Percentiles rank a stretch among this genome's conserved stretches.
These are phyloP conservation scores for Elmis aenea DNA, from an alignment of 2,888 invertebrate genomes.

Conservation along the genomic window DNA sequence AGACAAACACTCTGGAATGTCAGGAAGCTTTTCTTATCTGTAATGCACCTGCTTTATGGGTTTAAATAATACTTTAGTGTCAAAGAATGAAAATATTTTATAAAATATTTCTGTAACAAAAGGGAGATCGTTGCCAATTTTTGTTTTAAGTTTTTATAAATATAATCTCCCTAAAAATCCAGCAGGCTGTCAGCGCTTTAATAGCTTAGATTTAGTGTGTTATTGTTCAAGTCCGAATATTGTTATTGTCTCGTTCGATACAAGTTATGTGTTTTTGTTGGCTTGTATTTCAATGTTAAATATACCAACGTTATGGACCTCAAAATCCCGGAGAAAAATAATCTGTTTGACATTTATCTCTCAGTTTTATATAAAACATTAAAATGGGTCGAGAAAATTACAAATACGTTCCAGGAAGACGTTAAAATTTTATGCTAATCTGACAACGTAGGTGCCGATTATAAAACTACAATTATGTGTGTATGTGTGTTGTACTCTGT, in stretches of 20 bases:
- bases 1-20: no score
- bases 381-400: no score
- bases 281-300: constrained; percentile 21
- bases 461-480: constrained; percentile 14
- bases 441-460: constrained; percentile 11
- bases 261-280: constrained; percentile 26
- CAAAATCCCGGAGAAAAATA: constrained; percentile 20
- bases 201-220: constrained; percentile 21
- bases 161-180: constrained; percentile 13
- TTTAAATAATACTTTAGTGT: constrained; percentile 6
- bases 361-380: constrained; percentile 17
- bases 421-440: constrained; percentile 15
- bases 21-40: neutral
- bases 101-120: constrained; percentile 10
- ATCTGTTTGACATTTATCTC: constrained; percentile 21
- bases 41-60: constrained; percentile 2
- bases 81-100: constrained; percentile 11
- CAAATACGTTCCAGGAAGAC: constrained; percentile 14
- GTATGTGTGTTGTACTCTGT: no score
- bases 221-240: constrained; percentile 24
- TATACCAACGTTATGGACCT: constrained; percentile 21
- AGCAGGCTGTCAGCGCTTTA: constrained; percentile 20
- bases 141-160: constrained; percentile 18
- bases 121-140: constrained; percentile 14
- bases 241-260: constrained; percentile 24